These are phyloP conservation scores for Eupithecia subumbrata DNA, from an alignment of 2,888 invertebrate species.

Conservation along the genomic window DNA sequence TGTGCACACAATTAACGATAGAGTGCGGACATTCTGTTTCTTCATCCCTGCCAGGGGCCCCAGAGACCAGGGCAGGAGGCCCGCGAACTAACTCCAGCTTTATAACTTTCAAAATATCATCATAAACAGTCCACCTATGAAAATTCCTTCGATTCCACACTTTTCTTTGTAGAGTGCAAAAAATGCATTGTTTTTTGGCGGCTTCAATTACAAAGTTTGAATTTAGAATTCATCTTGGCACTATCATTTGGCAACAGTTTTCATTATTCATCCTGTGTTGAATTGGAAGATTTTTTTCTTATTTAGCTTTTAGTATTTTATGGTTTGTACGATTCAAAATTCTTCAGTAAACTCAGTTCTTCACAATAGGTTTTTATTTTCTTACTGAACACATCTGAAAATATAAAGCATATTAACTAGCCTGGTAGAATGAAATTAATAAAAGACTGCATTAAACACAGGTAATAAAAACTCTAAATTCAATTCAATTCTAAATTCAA, in stretches of 20 bases:
- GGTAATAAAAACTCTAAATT: not conserved
- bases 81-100: constrained; percentile 56
- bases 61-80: constrained; percentile 70
- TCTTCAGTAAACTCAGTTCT: constrained; percentile 10
- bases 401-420: not conserved
- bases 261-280: constrained; percentile 47
- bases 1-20: constrained; percentile 99
- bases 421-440: not conserved
- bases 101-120: constrained; percentile 54
- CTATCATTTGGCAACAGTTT: constrained; percentile 47
- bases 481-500: constrained; percentile 47
- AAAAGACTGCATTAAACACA: not conserved
- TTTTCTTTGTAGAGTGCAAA: not conserved
- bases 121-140: constrained; percentile 35
- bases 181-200: not conserved
- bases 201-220: constrained; percentile 45
- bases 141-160: not conserved
- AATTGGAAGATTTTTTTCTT: constrained; percentile 52
- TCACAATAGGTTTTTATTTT: constrained; percentile 22
- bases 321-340: constrained; percentile 3
- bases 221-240: constrained; percentile 57
- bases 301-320: constrained; percentile 9
- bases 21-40: constrained; percentile 99
- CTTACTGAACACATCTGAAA: constrained; percentile 43
- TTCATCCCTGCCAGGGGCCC: constrained; percentile 90